phyloP scores from a whole-genome alignment of 2,797 vertebrate species.

The Lagodon rhomboides region DNA sequence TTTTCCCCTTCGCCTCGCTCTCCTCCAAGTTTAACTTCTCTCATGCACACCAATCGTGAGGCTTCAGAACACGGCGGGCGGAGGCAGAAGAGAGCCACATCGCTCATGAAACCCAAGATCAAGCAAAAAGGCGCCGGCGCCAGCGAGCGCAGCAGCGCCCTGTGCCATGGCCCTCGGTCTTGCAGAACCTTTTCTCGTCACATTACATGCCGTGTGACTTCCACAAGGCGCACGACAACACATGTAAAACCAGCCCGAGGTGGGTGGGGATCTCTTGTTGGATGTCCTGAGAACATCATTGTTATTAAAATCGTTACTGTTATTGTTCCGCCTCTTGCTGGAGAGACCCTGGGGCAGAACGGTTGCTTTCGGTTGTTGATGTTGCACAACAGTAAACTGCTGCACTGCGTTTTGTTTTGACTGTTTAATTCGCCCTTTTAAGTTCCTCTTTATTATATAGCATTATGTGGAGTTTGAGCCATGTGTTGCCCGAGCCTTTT shows the following conservation, averaged over 20 bases:
- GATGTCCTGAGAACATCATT: conserved; percentile 5
- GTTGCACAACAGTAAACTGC: conserved; percentile 5
- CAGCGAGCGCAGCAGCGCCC: conserved; percentile 10
- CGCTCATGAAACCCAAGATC: not conserved
- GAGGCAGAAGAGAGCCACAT: not conserved
- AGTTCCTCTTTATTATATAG: not conserved
- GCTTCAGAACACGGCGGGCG: not conserved
- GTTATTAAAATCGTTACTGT: conserved; percentile 18
- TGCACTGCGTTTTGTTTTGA: not conserved
- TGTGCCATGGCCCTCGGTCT: not conserved
- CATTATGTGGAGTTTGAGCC: not conserved
- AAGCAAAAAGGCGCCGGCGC: conserved; percentile 35
- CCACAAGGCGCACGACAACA: not conserved
- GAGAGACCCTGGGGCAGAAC: conserved; percentile 26
- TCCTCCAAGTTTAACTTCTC: conserved; percentile 1
- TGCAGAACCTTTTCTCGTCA: conserved; percentile 10
- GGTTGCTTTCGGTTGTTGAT: conserved; percentile 20
- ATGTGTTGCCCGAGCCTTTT: not conserved
- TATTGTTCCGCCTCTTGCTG: not conserved
- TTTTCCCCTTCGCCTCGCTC: too few species aligned
- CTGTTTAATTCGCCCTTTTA: not conserved
- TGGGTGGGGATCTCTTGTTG: conserved; percentile 25
- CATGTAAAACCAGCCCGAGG: conserved; percentile 11
- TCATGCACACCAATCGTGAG: not conserved
- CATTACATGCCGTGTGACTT: conserved; percentile 1